Conservation (phyloP, 2,113 vertebrate species). For the Tragulus kanchil region DNA sequence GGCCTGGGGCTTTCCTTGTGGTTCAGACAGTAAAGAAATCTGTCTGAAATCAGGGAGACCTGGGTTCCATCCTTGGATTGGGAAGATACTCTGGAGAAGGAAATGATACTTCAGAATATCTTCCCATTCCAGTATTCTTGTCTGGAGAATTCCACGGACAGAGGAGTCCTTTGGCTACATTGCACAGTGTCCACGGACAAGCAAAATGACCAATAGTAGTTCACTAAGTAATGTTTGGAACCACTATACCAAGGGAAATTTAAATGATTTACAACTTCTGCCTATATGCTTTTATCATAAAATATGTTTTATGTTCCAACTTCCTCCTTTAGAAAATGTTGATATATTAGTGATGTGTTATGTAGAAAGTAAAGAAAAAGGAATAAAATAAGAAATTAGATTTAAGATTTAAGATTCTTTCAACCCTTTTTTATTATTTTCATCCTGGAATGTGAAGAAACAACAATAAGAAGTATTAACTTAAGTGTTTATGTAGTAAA, state of each 20-base stretch:
- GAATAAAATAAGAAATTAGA: constrained; percentile 36
- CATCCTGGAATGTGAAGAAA: constrained; percentile 39
- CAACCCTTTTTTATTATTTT: background rate
- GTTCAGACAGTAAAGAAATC: too few relatives aligned
- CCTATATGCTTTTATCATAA: constrained; percentile 4
- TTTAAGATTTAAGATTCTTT: background rate
- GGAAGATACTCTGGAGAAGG: too few relatives aligned
- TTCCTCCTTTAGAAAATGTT: constrained; percentile 29
- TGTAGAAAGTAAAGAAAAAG: constrained; percentile 12
- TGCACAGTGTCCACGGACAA: too few relatives aligned
- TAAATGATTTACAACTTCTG: constrained; percentile 20
- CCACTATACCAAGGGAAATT: constrained; percentile 1
- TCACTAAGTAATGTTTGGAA: constrained; percentile 20
- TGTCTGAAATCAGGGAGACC: too few relatives aligned
- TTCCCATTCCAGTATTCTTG: too few relatives aligned
- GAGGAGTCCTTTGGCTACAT: too few relatives aligned
- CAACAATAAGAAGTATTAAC: background rate
- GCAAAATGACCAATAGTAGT: constrained; percentile 20
- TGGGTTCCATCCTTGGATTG: too few relatives aligned
- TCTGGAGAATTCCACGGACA: too few relatives aligned
- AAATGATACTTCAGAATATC: too few relatives aligned
- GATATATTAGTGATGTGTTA: background rate
- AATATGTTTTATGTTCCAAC: constrained; percentile 14
- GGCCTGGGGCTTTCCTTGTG: background rate
- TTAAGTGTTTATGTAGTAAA: background rate